Evolutionary conservation across 2,888 invertebrate genomes (phyloP).

Genomic region (Rhabditoides inermis): DNA sequence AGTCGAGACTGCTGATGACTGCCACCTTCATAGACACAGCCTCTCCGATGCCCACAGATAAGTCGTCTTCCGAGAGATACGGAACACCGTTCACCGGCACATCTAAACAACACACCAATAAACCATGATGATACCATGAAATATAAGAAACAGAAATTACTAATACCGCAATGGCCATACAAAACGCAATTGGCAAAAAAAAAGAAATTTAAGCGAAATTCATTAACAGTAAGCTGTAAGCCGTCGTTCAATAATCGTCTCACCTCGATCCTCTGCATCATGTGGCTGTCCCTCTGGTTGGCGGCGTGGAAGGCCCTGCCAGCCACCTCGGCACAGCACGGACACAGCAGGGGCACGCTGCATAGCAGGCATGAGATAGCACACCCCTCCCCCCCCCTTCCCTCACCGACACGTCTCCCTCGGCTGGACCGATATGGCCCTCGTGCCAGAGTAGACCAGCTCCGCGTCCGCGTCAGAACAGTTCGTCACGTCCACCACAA

Average conservation of each 20-base stretch:
- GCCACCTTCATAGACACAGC: conserved; percentile 28
- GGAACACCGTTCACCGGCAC: conserved; percentile 31
- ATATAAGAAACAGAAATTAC: too few relatives aligned
- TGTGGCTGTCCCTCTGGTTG: conserved; percentile 39
- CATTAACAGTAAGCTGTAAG: too few relatives aligned
- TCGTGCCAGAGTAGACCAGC: conserved; percentile 35
- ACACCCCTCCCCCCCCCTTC: too few relatives aligned
- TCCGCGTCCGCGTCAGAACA: conserved; percentile 48
- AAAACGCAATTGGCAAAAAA: too few relatives aligned
- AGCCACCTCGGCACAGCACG: conserved; percentile 49
- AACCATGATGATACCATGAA: conserved; percentile 44
- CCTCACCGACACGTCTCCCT: conserved; percentile 47
- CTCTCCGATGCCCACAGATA: conserved; percentile 40
- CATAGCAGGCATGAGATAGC: neutral
- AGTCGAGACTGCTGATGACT: conserved; percentile 38
- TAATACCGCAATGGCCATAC: too few relatives aligned
- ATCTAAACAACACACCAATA: conserved; percentile 26
- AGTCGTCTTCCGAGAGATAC: conserved; percentile 42
- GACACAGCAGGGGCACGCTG: conserved; percentile 48
- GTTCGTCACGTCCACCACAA: conserved; percentile 49
- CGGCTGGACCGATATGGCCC: conserved; percentile 43
- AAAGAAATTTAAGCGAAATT: too few relatives aligned
- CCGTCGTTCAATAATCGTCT: too few relatives aligned
- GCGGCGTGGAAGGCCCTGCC: conserved; percentile 42
- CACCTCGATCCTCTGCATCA: conserved; percentile 48